Conservation (phyloP, 2,113 vertebrate genomes). For the Gulo gulo region DNA sequence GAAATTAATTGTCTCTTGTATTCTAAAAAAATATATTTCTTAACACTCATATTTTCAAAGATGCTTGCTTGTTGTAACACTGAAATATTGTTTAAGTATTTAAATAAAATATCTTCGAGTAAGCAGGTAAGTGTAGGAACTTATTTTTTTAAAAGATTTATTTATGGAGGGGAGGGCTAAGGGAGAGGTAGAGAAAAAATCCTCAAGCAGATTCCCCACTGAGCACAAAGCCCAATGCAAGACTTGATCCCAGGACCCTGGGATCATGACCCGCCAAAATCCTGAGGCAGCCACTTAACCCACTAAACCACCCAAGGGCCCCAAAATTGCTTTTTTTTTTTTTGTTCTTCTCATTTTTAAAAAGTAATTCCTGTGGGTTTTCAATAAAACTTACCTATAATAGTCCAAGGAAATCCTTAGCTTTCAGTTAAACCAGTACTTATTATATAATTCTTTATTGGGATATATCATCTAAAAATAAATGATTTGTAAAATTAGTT, state of each 20-base stretch:
- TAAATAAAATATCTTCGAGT: neutral
- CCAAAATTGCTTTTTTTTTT: neutral
- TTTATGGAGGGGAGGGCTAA: neutral
- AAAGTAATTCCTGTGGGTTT: neutral
- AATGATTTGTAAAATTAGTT: neutral
- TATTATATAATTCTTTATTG: neutral
- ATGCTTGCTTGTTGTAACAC: slow-evolving; percentile 10
- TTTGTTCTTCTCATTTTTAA: slow-evolving; percentile 6
- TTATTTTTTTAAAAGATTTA: neutral
- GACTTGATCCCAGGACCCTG: neutral
- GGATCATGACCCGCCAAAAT: neutral
- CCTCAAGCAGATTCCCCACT: neutral
- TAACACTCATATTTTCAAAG: slow-evolving; percentile 23
- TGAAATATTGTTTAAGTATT: slow-evolving; percentile 27
- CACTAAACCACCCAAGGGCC: neutral
- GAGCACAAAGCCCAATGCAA: neutral
- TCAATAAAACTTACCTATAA: neutral
- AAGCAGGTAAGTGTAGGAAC: neutral
- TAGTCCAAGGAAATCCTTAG: neutral
- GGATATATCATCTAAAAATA: neutral
- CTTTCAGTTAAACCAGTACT: slow-evolving; percentile 14
- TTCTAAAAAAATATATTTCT: neutral
- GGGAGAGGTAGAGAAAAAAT: neutral
- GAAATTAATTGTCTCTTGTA: neutral
- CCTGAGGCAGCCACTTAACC: neutral